phyloP scores from a whole-genome alignment of 2,888 invertebrate genomes.

The Chymomyza fuscimana region DNA sequence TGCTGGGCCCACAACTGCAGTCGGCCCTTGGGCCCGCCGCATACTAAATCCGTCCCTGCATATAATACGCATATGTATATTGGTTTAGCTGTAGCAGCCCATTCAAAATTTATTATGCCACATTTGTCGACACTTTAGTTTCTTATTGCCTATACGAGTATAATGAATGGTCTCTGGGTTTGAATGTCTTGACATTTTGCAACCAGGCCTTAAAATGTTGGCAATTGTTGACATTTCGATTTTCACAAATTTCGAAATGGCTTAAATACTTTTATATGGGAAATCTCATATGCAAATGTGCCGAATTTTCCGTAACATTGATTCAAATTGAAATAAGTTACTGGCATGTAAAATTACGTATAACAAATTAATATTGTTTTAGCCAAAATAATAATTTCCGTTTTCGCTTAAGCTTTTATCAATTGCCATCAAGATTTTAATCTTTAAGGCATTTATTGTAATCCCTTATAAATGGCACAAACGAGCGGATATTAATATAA shows the following conservation, averaged over 20 bases:
- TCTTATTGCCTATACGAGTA: constrained; percentile 20
- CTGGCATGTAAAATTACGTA: neutral
- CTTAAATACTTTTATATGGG: neutral
- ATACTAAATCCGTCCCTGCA: too few relatives aligned
- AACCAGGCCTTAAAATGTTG: neutral
- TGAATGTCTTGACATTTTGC: constrained; percentile 35
- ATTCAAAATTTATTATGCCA: constrained; percentile 73
- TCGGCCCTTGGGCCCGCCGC: too few relatives aligned
- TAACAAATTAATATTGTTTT: neutral
- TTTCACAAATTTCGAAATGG: constrained; percentile 30
- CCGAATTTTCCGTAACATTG: neutral
- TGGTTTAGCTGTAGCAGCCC: constrained; percentile 34
- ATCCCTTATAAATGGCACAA: constrained; percentile 55
- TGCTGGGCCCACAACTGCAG: too few relatives aligned
- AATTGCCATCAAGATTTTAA: constrained; percentile 51
- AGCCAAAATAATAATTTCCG: constrained; percentile 53
- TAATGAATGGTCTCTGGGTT: constrained; percentile 46
- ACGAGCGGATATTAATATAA: constrained; percentile 70
- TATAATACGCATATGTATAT: constrained; percentile 29
- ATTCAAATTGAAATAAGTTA: neutral
- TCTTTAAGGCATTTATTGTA: constrained; percentile 43
- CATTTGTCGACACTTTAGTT: constrained; percentile 26
- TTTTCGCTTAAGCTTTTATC: constrained; percentile 46
- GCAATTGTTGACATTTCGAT: constrained; percentile 42
- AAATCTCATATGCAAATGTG: neutral